phyloP scores from a whole-genome alignment of 2,797 vertebrate species.

The Crenuchus spilurus region DNA sequence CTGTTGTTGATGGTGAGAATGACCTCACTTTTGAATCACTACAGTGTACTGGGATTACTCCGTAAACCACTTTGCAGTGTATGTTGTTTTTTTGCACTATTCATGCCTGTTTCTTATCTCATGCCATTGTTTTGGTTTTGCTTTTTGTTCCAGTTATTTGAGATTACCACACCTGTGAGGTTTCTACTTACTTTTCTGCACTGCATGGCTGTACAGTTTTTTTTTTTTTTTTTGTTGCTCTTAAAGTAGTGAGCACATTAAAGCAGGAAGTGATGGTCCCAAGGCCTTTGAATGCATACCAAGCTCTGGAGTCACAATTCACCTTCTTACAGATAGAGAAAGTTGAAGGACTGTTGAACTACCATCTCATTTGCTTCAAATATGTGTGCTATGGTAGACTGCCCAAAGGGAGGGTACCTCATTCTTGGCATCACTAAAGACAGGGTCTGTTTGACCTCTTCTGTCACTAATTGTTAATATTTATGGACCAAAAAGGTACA shows the following conservation, averaged over 20 bases:
- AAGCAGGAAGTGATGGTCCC: conserved; percentile 2
- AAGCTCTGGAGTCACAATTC: conserved; percentile 17
- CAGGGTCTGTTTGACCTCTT: neutral
- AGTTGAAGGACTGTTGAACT: neutral
- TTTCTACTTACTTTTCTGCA: conserved; percentile 41
- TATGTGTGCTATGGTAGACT: neutral
- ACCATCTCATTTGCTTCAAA: neutral
- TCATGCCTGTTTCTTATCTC: conserved; percentile 58
- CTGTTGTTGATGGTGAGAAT: neutral
- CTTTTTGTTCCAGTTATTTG: conserved; percentile 26
- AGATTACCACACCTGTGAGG: conserved; percentile 38
- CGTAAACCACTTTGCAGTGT: neutral
- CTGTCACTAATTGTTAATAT: neutral
- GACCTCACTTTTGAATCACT: neutral
- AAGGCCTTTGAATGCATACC: neutral
- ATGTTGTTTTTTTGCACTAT: conserved; percentile 48
- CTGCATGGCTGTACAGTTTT: conserved; percentile 4
- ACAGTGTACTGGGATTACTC: neutral
- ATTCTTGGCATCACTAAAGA: neutral
- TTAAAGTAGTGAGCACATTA: conserved; percentile 2
- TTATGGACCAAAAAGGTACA: neutral
- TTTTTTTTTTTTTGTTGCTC: neutral
- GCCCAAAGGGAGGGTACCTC: conserved; percentile 3
- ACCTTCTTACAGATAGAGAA: conserved; percentile 11
- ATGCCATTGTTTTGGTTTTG: conserved; percentile 68